Conservation (phyloP, 2,797 vertebrate species). For the Halcyon chelicuti region DNA sequence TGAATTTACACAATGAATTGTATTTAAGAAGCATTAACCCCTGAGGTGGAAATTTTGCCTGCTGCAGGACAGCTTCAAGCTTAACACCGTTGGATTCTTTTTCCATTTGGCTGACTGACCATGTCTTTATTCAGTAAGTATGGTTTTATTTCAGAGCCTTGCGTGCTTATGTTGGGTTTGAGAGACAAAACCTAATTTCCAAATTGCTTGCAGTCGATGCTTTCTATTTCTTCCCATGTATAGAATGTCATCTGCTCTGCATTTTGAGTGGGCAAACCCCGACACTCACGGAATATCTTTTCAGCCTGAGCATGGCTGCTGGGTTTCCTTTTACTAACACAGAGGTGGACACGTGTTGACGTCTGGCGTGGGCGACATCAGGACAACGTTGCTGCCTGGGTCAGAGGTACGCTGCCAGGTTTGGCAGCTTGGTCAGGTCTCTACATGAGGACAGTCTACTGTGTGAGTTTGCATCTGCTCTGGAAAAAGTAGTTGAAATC, state of each 20-base stretch:
- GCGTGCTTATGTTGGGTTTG: neutral
- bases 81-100: neutral
- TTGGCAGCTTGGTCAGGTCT: neutral
- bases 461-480: neutral
- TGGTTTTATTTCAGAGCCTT: neutral
- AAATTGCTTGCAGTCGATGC: neutral
- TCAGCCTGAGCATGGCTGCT: neutral
- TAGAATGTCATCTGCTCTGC: neutral
- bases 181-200: neutral
- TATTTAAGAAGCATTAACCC: neutral
- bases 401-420: neutral
- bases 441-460: neutral
- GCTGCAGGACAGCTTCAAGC: neutral
- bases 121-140: neutral
- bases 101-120: neutral
- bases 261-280: neutral
- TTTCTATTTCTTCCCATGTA: neutral
- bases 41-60: neutral
- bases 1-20: slow-evolving; percentile 7
- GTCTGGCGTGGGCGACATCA: neutral
- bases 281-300: neutral
- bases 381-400: neutral
- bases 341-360: neutral
- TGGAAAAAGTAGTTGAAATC: neutral
- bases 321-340: neutral